Evolutionary conservation across 2,113 vertebrate genomes (phyloP), one percentile per base, ranked within the genome.

Genomic region (Sylvia atricapilla): DNA sequence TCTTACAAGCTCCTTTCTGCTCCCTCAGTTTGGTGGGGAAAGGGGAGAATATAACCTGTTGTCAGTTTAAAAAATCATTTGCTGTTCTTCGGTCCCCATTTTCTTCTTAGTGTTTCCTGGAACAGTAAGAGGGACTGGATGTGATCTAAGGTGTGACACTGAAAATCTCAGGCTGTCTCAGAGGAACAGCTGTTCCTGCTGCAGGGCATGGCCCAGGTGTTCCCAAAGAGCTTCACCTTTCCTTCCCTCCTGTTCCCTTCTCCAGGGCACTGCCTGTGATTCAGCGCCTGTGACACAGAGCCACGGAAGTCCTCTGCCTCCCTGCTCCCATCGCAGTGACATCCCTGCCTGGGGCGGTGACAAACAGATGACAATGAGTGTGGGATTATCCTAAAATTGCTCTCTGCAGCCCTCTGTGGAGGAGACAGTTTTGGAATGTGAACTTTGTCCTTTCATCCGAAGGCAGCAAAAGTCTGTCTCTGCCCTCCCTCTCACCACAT

Each of bases 391-490:
- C 70, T 87, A 59, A 89, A 83, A 86, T 74, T 19, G 52, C 17
- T 62, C 6, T 17, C 0, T 46, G 27, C 79, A 84, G 75, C 59
- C 46, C 37, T 37, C 72, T 43, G 53, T 1, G 2, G 75, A 66
- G 79, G 85, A 93, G 94, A 73, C 31, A 3, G 39, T 64, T 83
- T 79, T 20, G 70, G 67, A 73, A 62, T 43, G 72, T 88, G 94
- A 96, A 66, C 88, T 84, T 92, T 63, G 90, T 89, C 88, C 92
- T 95, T 93, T 92, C 37, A 77, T 92, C 68, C 23, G 39, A 94
- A 55, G 30, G 9, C 13, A 9, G 83, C 75, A 12, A 1, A 77
- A 80, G 39, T 59, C 90, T 77, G 46, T 69, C 68, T 73, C 49
- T 90, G 46, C 50, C 30, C 43, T 92, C 50, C 68, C 35, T 69